Evolutionary conservation across 92 coral and sea anemone species (phyloP), one percentile per base, ranked within the genome.

Genomic region (Porites evermanni): DNA sequence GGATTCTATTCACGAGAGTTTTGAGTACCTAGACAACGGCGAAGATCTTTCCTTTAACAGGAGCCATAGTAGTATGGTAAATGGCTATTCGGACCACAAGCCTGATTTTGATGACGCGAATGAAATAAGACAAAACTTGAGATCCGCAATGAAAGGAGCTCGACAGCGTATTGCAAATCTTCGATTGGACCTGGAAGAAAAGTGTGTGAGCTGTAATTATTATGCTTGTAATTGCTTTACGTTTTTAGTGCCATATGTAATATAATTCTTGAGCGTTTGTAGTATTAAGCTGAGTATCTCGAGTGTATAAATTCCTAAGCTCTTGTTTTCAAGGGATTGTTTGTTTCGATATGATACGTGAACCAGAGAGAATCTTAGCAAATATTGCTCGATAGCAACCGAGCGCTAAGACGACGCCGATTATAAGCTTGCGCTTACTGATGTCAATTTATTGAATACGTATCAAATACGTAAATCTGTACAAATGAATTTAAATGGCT

Each of bases 1-100:
- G 99, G 98, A 97, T 91, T 90, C 99, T 58, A 90, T 97, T 65
- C 94, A 95, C 53, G 99, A 95, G 60, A 96, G 94, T 44, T 88
- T 91, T 63, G 92, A 93, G 38, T 89, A 88, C 86, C 84, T 89
- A 52, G 94, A 93, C 87, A 79, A 91, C 79, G 65, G 73, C 52
- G 87, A 86, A 53, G 89, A 75, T 75, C 61, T 74, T 38, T 88
- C 94, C 17, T 79, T 67, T 14, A 54, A 38, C 17, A 87, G 89
- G 59, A 88, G 87, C 32, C 86, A 71, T 60, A 73, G 67, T 72
- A 84, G 89, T 29, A 12, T 84, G 63, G 87, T 89, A 67, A 82
- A 92, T 60, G 88, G 91, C 23, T 77, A 83, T 26, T 54, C 85
- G 7, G 92, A 92, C 63, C 82, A 83, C 54, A 79, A 79, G 12